Percentiles rank a stretch among this genome's conserved stretches.
phyloP scores from a whole-genome alignment of 2,113 vertebrate genomes.

The Marmota monax region DNA sequence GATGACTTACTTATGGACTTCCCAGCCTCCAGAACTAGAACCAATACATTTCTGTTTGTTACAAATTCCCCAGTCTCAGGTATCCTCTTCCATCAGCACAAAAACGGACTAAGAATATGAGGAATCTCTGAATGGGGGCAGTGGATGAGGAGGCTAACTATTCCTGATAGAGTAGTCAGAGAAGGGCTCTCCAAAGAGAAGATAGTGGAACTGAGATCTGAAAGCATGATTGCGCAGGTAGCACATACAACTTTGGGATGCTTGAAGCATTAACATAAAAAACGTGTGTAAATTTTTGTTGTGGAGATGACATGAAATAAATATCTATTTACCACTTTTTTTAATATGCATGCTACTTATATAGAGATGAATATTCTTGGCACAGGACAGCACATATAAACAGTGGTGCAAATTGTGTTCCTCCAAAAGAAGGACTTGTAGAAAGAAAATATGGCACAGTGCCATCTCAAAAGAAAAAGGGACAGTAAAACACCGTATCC shows the following conservation, averaged over 20 bases:
- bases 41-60: no score
- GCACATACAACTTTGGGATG: neutral
- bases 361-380: neutral
- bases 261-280: neutral
- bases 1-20: neutral
- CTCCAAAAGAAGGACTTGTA: neutral
- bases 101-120: neutral
- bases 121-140: accelerated
- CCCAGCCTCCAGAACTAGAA: neutral
- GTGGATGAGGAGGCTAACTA: neutral
- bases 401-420: neutral
- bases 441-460: neutral
- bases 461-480: neutral
- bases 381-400: neutral
- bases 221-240: neutral
- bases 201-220: neutral
- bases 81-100: neutral
- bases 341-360: neutral
- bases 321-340: conserved; percentile 8
- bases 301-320: neutral
- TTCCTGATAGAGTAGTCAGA: neutral
- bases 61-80: neutral
- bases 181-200: neutral
- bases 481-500: neutral
- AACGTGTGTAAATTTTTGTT: neutral